phyloP scores from a whole-genome alignment of 2,113 vertebrate species.

The Anseranas semipalmata region DNA sequence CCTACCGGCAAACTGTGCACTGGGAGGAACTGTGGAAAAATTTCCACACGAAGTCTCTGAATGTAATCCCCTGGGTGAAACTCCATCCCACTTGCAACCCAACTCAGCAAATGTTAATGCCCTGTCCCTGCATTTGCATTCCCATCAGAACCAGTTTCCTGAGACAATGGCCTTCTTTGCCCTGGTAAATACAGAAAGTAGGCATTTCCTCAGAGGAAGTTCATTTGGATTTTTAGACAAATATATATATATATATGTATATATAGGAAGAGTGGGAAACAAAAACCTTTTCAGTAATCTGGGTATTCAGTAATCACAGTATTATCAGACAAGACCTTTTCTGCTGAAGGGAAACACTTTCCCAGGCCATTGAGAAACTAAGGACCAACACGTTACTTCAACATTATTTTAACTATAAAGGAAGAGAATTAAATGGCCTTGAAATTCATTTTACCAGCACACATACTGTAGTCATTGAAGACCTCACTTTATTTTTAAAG shows the following conservation, averaged over 20 bases:
- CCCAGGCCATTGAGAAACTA: slow-evolving; percentile 9
- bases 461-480: neutral
- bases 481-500: slow-evolving; percentile 59
- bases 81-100: neutral
- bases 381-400: neutral
- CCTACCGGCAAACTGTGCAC: rapidly evolving
- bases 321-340: neutral
- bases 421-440: slow-evolving; percentile 23
- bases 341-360: slow-evolving; percentile 27
- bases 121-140: neutral
- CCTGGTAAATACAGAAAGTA: neutral
- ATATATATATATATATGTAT: too few species aligned
- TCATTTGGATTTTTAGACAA: neutral
- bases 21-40: neutral
- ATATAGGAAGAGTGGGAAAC: neutral
- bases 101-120: neutral
- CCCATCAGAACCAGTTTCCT: neutral
- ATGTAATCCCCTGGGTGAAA: neutral
- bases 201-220: slow-evolving; percentile 31
- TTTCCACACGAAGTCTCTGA: neutral
- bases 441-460: slow-evolving; percentile 49
- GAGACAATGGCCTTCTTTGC: neutral
- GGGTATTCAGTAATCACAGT: too few species aligned
- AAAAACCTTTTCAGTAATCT: neutral
- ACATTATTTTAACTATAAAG: slow-evolving; percentile 2